Evolutionary conservation across 1,140 invertebrate species (phyloP), one percentile per base, ranked within the genome.

Genomic region (Bombus fervidus): DNA sequence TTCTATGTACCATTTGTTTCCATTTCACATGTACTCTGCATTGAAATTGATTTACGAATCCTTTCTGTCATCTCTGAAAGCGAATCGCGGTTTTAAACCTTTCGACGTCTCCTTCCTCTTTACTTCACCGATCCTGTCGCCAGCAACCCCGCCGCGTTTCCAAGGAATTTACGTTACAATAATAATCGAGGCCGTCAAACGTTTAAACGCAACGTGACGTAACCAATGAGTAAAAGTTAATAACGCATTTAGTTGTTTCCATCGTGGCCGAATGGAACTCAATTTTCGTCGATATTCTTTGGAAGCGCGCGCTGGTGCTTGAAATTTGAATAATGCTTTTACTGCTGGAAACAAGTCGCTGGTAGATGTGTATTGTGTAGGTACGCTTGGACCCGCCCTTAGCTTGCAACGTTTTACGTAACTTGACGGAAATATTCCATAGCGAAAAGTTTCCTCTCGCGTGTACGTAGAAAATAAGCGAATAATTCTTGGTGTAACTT

Each of bases 271-370:
- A 75, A 72, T 39, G 62, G 12, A 68, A 83, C 74, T 57, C 62
- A 57, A 77, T 83, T 76, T 66, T 66, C 81, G 39, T 68, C 81
- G 59, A 83, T 83, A 83, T 83, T 77, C 59, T 77, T 77, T 15
- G 62, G 13, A 28, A n/a, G 31, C 10, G 8, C 59, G 39, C 69
- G 31, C 15, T 8, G 31, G 4, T 39, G 37, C 5, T 41, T 31
- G 5, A 66, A 77, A 83, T 83, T 83, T 69, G 81, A 83, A 83
- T 77, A 83, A 83, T 68, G 43, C 57, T 28, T 41, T 31, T n/a
- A 41, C 43, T 47, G 34, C 18, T n/a, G 25, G 71, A 74, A 22
- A 53, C 47, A 31, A 73, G 47, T 59, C 39, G 22, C 22, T 2
- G 34, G 34, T 39, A 62, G 59, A 3, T 18, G 18, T n/a, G 39